Conservation (phyloP, 2,797 vertebrate genomes). For the Aulostomus chinensis region DNA sequence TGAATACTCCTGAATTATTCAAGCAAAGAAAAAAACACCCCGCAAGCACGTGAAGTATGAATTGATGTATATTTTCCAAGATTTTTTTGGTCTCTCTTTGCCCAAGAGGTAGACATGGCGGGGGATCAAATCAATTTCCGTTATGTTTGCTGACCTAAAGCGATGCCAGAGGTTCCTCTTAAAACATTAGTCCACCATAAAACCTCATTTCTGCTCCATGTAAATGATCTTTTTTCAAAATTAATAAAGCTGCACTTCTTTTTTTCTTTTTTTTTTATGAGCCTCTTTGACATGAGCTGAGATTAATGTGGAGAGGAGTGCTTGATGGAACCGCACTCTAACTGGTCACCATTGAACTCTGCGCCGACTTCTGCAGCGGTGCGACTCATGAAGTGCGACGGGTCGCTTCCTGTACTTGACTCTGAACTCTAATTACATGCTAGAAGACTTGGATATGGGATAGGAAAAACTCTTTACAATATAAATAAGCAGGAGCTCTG, state of each 20-base stretch:
- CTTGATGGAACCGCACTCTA: conserved; percentile 42
- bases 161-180: conserved; percentile 1
- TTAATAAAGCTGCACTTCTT: conserved; percentile 38
- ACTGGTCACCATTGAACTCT: too few relatives aligned
- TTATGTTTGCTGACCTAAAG: conserved; percentile 27
- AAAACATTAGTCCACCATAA: conserved; percentile 41
- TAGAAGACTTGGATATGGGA: too few relatives aligned
- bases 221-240: conserved; percentile 15
- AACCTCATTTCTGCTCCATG: conserved; percentile 17
- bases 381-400: too few relatives aligned
- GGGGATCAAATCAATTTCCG: not conserved
- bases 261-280: conserved; percentile 45
- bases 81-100: conserved; percentile 14
- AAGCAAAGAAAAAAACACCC: conserved; percentile 63
- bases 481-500: too few relatives aligned
- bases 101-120: too few relatives aligned
- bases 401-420: too few relatives aligned
- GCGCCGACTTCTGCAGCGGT: too few relatives aligned
- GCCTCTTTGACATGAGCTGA: conserved; percentile 37
- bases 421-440: too few relatives aligned
- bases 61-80: not conserved
- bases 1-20: conserved; percentile 63
- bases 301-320: conserved; percentile 46
- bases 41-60: conserved; percentile 30
- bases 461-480: too few relatives aligned